Evolutionary conservation across 2,888 invertebrate genomes (phyloP).

Genomic region (Amblyteles armatorius): DNA sequence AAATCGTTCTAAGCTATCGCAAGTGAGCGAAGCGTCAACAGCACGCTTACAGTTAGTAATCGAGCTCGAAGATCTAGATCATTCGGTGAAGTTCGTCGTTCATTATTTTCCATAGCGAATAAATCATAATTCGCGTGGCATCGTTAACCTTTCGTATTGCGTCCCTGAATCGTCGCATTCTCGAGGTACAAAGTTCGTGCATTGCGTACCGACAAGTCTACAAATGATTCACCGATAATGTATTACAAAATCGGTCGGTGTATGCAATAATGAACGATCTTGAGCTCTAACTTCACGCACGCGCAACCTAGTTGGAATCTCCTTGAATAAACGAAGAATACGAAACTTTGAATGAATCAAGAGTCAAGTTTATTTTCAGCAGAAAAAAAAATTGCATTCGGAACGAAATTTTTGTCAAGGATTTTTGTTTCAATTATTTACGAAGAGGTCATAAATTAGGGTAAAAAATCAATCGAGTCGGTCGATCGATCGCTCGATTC

Average conservation of each 20-base stretch:
- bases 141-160: not conserved
- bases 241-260: not conserved
- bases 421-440: not conserved
- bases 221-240: not conserved
- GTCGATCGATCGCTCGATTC: no score
- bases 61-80: not conserved
- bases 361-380: not conserved
- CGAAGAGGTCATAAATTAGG: no score
- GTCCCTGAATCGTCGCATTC: not conserved
- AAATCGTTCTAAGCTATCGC: not conserved
- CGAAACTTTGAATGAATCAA: not conserved
- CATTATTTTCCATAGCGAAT: not conserved
- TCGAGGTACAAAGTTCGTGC: not conserved
- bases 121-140: not conserved
- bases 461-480: no score
- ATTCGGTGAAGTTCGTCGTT: not conserved
- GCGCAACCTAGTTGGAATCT: not conserved
- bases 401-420: not conserved
- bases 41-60: not conserved
- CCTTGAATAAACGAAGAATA: not conserved
- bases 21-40: not conserved
- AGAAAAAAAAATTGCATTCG: not conserved
- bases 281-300: not conserved
- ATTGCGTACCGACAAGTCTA: not conserved
- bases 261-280: not conserved